Evolutionary conservation across 1,140 invertebrate genomes (phyloP).

Genomic region (Plectus sambesii): DNA sequence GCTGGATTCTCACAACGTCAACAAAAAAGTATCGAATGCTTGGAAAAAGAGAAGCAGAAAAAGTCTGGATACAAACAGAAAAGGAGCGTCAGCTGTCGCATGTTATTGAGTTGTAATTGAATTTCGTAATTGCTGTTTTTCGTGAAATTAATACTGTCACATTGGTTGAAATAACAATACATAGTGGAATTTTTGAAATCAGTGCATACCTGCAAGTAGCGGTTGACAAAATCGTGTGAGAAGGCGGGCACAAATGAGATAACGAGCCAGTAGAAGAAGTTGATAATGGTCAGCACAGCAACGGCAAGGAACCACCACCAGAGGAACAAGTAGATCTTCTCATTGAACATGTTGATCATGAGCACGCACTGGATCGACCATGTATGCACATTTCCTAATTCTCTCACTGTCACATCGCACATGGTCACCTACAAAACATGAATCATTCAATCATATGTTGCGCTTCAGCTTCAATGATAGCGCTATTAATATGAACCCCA

Average conservation of each 20-base stretch:
- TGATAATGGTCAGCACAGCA: slow-evolving; percentile 28
- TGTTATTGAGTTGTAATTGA: slow-evolving; percentile 12
- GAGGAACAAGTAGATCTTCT: slow-evolving; percentile 46
- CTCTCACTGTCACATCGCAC: slow-evolving; percentile 41
- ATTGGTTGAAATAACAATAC: too few relatives aligned
- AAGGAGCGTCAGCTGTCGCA: slow-evolving; percentile 17
- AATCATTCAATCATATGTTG: too few relatives aligned
- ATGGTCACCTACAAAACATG: slow-evolving; percentile 46
- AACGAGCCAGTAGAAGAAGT: slow-evolving; percentile 31
- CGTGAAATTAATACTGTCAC: neutral
- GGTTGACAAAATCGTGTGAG: slow-evolving; percentile 13
- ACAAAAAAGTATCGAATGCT: too few relatives aligned
- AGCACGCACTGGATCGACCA: slow-evolving; percentile 46
- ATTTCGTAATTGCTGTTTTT: neutral
- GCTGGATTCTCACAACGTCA: too few relatives aligned
- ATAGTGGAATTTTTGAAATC: too few relatives aligned
- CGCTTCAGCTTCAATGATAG: too few relatives aligned
- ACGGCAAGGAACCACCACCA: slow-evolving; percentile 47
- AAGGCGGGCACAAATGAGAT: slow-evolving; percentile 1
- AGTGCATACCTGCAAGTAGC: slow-evolving; percentile 21
- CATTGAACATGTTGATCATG: slow-evolving; percentile 46
- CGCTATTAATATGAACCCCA: too few relatives aligned
- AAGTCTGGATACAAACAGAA: neutral
- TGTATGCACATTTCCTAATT: slow-evolving; percentile 45
- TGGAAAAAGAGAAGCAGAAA: too few relatives aligned